Evolutionary conservation across 2,888 invertebrate species (phyloP), one percentile per base, ranked within the genome.

Genomic region (Luffia ferchaultella): DNA sequence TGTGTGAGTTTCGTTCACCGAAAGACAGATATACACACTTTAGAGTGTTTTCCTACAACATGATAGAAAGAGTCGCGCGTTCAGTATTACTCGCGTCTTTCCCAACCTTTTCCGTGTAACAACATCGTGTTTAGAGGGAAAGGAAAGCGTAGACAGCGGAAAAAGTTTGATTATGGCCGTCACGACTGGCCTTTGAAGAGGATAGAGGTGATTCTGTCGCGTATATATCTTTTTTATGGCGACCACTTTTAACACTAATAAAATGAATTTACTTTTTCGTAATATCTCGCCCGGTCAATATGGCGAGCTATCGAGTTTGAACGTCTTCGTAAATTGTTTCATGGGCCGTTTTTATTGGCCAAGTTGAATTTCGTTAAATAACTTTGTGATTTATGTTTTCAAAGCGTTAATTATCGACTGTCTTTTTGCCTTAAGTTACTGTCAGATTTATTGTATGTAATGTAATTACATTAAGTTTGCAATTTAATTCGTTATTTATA

Each of bases 101-200:
- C 62, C 76, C 82, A 73, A 72, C 82, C 82, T 75, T 79, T 83
- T 82, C 69, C 79, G 63, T 82, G 82, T 82, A 70, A 76, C 76
- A 69, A 79, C 79, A 82, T 69, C 76, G 72, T 80, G 80, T 79
- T 80, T 78, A 76, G 76, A 78, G 76, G 77, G 76, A 70, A 76
- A 77, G 71, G 76, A 75, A 79, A 82, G 75, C 74, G 74, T 68
- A 72, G 71, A 76, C 77, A 75, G 69, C 68, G 73, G 67, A 70
- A 78, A n/a, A 80, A 82, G 77, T 82, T 80, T 79, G 80, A 79
- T 82, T 82, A 79, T 80, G 75, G 77, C 74, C 62, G 75, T 76
- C 77, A 74, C 73, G 75, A 80, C 73, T 75, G 68, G 74, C 74
- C 76, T 76, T 76, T 66, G 60, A 65, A 66, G 67, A 67, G 74